Base-by-base conservation (phyloP, 2,113 vertebrate species). In the Cervus canadensis region DNA sequence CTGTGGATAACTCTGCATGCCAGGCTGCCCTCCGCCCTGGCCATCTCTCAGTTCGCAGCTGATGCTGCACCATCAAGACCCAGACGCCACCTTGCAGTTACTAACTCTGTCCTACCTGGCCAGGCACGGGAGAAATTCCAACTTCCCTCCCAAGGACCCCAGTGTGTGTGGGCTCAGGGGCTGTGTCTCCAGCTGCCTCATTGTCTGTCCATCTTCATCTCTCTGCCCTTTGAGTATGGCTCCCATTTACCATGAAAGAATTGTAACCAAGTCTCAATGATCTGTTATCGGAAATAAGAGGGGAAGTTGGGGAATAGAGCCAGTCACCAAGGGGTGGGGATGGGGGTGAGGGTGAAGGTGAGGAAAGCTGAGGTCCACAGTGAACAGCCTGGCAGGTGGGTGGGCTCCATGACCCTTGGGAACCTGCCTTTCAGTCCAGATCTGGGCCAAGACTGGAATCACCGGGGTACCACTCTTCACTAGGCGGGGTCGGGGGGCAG, bases 11-110 rank as follows among this genome's bases (percentile, higher is more conserved):
- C 7, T 0, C 6, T 7, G 3, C 1, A 1, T 26, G 13, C 12
- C 30, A 13, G 1, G 28, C 15, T 2, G 21, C n/a, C 23, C 81
- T 2, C 59, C 1, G 0, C 11, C n/a, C 28, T 88, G 8, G 1
- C 50, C 40, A 11, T 14, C 9, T 2, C 15, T n/a, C 6, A 3
- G 17, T 4, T 12, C 1, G 0, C 26, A 3, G 54, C 43, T 1
- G 0, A 14, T 4, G n/a, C n/a, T 19, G 7, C n/a, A 7, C 57
- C 45, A 1, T 9, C 15, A 23, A 26, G 43, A 26, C 23, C 11
- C 64, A 67, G 43, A 45, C 0, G 7, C 7, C 21, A 4, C 2
- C 11, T 9, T 64, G 28, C 4, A 8, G 5, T 19, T 33, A 54
- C 25, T 7, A n/a, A 25, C 17, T 19, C 26, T n/a, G 43, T 36